A percentile compares a stretch with the other conserved stretches of the same genome.
These are phyloP conservation scores for Lysandra bellargus DNA, from an alignment of 2,888 invertebrate genomes.

Conservation along the genomic window DNA sequence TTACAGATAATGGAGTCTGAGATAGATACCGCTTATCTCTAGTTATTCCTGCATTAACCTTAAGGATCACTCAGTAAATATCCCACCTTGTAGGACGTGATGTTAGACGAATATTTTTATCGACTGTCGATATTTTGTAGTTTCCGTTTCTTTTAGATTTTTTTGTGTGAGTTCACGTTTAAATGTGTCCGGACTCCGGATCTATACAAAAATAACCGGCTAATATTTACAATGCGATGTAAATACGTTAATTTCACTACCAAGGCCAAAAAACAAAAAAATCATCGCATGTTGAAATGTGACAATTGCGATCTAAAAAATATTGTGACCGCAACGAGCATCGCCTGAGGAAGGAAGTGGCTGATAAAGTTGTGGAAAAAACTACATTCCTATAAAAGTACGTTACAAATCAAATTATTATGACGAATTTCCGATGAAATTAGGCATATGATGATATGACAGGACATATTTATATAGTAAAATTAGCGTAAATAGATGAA, in stretches of 20 bases:
- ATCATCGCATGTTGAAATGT: constrained; percentile 5
- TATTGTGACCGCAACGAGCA: background rate
- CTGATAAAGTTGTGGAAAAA: constrained; percentile 12
- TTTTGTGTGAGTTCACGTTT: background rate
- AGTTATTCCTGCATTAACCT: constrained; percentile 45
- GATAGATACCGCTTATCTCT: constrained; percentile 43
- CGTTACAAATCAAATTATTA: background rate
- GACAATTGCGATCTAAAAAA: background rate
- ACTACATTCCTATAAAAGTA: background rate
- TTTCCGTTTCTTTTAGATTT: background rate
- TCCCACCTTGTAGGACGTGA: constrained; percentile 35
- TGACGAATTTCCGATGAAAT: background rate
- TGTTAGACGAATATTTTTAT: constrained; percentile 36
- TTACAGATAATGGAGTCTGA: constrained; percentile 1
- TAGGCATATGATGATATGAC: too few relatives aligned
- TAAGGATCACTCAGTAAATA: constrained; percentile 44
- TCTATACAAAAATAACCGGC: background rate
- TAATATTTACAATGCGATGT: background rate
- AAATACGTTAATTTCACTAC: background rate
- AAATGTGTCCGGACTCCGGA: too few relatives aligned
- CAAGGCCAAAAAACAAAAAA: constrained; percentile 1
- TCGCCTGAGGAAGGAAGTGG: constrained; percentile 1
- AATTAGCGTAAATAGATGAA: background rate
- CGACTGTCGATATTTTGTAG: constrained; percentile 41
- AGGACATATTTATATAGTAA: background rate